These are phyloP conservation scores for Drosophila fuyamai DNA, from an alignment of 1,140 invertebrate genomes.

Conservation along the genomic window DNA sequence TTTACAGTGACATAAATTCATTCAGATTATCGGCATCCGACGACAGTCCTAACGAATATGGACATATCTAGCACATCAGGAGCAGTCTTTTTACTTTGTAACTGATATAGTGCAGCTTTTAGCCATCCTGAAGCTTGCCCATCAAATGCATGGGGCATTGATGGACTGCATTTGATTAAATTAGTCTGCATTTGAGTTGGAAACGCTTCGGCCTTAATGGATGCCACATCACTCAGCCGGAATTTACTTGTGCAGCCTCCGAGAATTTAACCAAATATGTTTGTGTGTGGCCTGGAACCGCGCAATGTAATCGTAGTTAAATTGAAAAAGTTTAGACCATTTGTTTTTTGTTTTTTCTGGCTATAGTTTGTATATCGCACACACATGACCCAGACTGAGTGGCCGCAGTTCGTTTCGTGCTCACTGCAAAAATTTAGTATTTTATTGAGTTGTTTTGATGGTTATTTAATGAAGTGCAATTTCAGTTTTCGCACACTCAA, in stretches of 20 bases:
- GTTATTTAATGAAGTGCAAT: constrained; percentile 80
- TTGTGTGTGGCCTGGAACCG: constrained; percentile 7
- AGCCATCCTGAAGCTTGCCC: constrained; percentile 16
- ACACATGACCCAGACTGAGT: constrained; percentile 22
- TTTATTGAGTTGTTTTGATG: constrained; percentile 82
- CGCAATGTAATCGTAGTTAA: constrained; percentile 71
- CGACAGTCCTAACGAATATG: constrained; percentile 44
- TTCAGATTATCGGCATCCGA: constrained; percentile 4
- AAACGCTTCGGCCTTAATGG: constrained; percentile 49
- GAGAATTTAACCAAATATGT: constrained; percentile 40
- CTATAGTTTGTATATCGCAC: constrained; percentile 39
- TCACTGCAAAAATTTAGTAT: constrained; percentile 65
- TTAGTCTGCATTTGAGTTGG: constrained; percentile 51
- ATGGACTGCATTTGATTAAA: constrained; percentile 76
- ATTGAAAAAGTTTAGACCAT: constrained; percentile 74
- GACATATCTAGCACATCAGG: constrained; percentile 20
- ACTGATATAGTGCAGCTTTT: constrained; percentile 38
- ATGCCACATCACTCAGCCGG: constrained; percentile 29
- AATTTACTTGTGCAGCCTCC: constrained; percentile 25
- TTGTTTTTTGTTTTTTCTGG: constrained; percentile 47
- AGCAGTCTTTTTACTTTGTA: constrained; percentile 3
- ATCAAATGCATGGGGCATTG: constrained; percentile 43
- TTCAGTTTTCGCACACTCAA: constrained; percentile 62
- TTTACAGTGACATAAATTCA: constrained; percentile 24
- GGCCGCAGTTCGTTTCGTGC: constrained; percentile 46